phyloP scores from a whole-genome alignment of 2,797 vertebrate genomes.

The Mormyrops boulengeri region DNA sequence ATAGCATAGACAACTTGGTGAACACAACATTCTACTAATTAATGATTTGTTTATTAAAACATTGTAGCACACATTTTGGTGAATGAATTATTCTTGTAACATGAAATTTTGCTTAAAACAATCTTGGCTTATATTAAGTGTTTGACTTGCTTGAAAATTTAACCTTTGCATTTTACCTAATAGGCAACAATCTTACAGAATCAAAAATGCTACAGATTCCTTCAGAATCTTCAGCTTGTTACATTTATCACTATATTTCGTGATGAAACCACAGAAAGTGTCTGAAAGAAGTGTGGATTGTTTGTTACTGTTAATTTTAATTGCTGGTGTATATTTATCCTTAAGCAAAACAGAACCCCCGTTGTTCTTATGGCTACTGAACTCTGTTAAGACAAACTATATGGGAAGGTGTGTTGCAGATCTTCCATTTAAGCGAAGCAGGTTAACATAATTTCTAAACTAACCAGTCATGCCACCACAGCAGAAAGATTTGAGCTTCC shows the following conservation, averaged over 20 bases:
- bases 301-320: neutral
- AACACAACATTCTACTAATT: neutral
- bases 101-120: neutral
- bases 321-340: neutral
- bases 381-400: too few species aligned
- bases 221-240: neutral
- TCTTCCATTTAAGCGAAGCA: too few species aligned
- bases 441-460: neutral
- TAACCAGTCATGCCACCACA: neutral
- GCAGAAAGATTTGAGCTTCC: neutral
- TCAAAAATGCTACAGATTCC: neutral
- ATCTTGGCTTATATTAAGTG: neutral
- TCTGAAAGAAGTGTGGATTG: neutral
- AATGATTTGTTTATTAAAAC: neutral
- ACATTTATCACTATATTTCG: neutral
- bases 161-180: neutral
- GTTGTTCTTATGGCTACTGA: neutral
- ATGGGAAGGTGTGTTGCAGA: too few species aligned
- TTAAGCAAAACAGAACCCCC: neutral
- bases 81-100: neutral
- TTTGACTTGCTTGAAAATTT: neutral
- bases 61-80: neutral
- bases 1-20: neutral
- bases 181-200: neutral
- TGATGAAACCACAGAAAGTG: neutral